Percentiles rank a stretch among this genome's conserved stretches.
Evolutionary conservation across 2,113 vertebrate genomes (phyloP).

Genomic region (Eretmochelys imbricata): DNA sequence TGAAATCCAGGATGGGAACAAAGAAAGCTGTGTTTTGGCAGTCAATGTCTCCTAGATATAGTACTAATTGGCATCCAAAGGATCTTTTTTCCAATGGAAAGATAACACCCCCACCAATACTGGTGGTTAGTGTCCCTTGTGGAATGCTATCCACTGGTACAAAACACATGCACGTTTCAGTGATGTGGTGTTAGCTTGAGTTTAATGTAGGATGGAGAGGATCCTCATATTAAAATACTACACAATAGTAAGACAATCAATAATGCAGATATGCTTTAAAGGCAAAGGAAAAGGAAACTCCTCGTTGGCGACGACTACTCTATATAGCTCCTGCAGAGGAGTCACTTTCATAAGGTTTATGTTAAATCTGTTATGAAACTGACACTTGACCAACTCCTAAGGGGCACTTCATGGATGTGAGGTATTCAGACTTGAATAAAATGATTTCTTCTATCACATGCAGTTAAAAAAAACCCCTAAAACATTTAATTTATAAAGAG

Average conservation of each 20-base stretch:
- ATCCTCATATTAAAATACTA: background rate
- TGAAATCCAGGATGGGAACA: background rate
- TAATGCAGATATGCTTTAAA: background rate
- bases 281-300: background rate
- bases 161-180: background rate
- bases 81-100: background rate
- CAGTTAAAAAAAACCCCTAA: background rate
- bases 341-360: background rate
- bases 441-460: background rate
- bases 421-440: background rate
- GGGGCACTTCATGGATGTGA: background rate
- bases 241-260: background rate
- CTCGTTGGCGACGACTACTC: background rate
- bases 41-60: background rate
- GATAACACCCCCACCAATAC: accelerated
- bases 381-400: background rate
- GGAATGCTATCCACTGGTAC: background rate
- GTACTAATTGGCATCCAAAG: background rate
- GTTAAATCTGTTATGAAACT: slow-evolving; percentile 3
- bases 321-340: background rate
- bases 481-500: background rate
- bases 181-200: background rate
- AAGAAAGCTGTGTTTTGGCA: background rate
- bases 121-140: background rate
- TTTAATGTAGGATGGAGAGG: background rate